Evolutionary conservation across 2,888 invertebrate species (phyloP).

Genomic region (Xestia sexstrigata): DNA sequence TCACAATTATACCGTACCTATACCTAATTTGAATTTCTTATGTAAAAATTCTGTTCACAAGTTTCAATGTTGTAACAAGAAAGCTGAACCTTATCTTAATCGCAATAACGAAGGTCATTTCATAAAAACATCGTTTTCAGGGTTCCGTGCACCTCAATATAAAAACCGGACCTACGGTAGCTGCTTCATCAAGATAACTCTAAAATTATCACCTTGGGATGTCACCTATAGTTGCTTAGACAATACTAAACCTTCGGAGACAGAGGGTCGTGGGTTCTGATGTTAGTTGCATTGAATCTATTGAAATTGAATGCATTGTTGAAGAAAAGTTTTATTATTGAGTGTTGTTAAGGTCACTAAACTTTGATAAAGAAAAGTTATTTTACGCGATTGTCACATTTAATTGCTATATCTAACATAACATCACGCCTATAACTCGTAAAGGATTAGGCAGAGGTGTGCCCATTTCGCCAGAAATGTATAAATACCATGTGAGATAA

Average conservation of each 20-base stretch:
- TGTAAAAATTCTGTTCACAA: not conserved
- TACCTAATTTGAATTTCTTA: not conserved
- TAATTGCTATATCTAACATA: not conserved
- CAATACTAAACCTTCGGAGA: slow-evolving; percentile 54
- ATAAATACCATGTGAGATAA: too few relatives aligned
- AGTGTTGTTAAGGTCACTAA: not conserved
- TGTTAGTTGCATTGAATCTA: slow-evolving; percentile 9
- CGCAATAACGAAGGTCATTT: slow-evolving; percentile 40
- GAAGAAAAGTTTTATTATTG: not conserved
- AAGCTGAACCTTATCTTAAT: not conserved
- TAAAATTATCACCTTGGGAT: slow-evolving; percentile 52
- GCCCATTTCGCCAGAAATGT: too few relatives aligned
- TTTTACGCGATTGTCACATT: not conserved
- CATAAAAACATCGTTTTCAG: slow-evolving; percentile 47
- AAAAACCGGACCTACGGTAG: slow-evolving; percentile 55
- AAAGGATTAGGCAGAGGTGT: too few relatives aligned
- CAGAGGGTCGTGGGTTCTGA: slow-evolving; percentile 43
- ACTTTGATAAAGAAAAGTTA: not conserved
- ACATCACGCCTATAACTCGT: too few relatives aligned
- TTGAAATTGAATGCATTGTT: slow-evolving; percentile 13
- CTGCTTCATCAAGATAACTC: slow-evolving; percentile 54
- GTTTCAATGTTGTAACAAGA: not conserved
- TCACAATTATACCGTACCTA: not conserved
- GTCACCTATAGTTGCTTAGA: slow-evolving; percentile 29
- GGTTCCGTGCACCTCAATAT: slow-evolving; percentile 45